Percentiles rank a stretch among this genome's conserved stretches.
These are phyloP conservation scores for Petroica traversi DNA, from an alignment of 2,113 vertebrate species.

Conservation along the genomic window DNA sequence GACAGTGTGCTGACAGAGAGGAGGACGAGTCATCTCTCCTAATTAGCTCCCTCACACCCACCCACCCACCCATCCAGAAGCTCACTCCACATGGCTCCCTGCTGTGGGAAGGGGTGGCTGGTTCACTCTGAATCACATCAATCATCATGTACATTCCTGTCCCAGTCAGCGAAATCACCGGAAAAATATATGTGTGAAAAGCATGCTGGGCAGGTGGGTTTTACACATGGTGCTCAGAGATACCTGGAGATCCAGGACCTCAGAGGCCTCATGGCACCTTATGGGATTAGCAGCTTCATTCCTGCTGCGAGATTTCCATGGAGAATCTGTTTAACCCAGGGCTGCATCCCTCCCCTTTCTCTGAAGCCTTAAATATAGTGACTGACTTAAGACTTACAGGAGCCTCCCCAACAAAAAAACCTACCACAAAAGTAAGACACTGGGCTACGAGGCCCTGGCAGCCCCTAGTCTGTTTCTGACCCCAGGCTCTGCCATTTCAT, in stretches of 20 bases:
- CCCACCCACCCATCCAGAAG: neutral
- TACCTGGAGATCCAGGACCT: neutral
- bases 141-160: neutral
- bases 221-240: neutral
- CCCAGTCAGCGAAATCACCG: neutral
- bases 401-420: neutral
- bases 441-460: neutral
- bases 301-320: neutral
- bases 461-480: neutral
- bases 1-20: neutral
- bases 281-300: neutral
- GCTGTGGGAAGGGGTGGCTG: neutral
- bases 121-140: neutral
- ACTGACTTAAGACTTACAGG: neutral
- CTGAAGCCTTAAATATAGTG: neutral
- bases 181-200: neutral
- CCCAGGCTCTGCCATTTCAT: neutral
- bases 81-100: neutral
- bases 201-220: neutral
- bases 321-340: neutral
- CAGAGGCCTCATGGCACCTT: neutral
- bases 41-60: neutral
- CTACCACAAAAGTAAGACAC: neutral
- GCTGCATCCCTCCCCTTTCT: neutral
- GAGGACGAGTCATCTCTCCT: neutral